Evolutionary conservation across 2,797 vertebrate species (phyloP).

Genomic region (Anabacerthia variegaticeps): DNA sequence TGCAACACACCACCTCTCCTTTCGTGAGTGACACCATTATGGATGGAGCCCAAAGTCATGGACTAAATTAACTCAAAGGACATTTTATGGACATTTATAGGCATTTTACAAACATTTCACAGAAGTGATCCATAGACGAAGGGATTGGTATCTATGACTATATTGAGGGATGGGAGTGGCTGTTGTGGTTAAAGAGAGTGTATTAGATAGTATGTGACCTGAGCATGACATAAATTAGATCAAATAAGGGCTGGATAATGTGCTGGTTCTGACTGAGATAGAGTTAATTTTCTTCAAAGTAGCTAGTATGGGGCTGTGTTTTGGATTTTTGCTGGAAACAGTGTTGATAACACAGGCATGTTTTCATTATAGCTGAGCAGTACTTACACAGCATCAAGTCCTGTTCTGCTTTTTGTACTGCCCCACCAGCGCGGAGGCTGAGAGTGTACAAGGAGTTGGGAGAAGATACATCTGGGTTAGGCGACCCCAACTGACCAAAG

Average conservation of each 20-base stretch:
- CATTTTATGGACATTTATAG: background rate
- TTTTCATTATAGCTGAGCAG: background rate
- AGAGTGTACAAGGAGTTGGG: background rate
- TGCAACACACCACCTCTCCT: background rate
- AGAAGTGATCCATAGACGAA: background rate
- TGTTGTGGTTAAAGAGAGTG: background rate
- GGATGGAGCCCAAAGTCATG: background rate
- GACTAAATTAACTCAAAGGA: background rate
- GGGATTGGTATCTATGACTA: background rate
- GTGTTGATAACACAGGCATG: background rate
- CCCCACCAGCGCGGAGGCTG: background rate
- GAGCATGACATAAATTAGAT: background rate
- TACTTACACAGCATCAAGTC: background rate
- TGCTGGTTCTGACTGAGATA: background rate
- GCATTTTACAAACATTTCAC: background rate
- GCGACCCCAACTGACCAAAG: background rate
- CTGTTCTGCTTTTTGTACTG: background rate
- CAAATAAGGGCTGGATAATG: background rate
- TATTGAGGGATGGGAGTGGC: background rate
- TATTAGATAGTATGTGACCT: background rate
- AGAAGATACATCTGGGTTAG: background rate
- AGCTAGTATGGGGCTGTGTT: background rate
- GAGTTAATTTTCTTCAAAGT: background rate
- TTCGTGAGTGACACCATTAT: background rate
- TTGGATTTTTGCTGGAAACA: background rate